Evolutionary conservation across 1,140 invertebrate genomes (phyloP).

Genomic region (Drosophila fuyamai): DNA sequence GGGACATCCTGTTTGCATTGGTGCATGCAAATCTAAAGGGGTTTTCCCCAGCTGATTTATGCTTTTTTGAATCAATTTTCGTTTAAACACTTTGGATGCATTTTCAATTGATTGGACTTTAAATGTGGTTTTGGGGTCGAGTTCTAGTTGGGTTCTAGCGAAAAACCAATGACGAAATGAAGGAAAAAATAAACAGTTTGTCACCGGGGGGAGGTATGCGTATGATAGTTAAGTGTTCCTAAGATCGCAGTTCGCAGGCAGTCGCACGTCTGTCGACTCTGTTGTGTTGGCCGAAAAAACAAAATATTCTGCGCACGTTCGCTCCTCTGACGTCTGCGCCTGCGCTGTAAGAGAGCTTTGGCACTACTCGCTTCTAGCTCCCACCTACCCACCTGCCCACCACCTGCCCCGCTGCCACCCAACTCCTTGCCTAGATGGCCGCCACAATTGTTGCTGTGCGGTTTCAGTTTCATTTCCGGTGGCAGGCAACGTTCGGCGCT

Average conservation of each 20-base stretch:
- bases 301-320: constrained; percentile 64
- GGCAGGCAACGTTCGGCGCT: constrained; percentile 59
- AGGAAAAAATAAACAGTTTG: constrained; percentile 30
- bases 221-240: constrained; percentile 5
- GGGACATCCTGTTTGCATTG: constrained; percentile 43
- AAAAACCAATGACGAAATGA: constrained; percentile 53
- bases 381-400: constrained; percentile 1
- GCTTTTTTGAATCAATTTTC: constrained; percentile 9
- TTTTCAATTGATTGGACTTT: constrained; percentile 17
- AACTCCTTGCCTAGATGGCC: constrained; percentile 19
- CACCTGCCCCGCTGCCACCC: neutral
- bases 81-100: constrained; percentile 5
- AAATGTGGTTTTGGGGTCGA: constrained; percentile 7
- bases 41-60: constrained; percentile 19
- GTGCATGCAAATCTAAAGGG: constrained; percentile 36
- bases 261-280: constrained; percentile 64
- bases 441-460: constrained; percentile 45
- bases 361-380: constrained; percentile 2
- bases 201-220: neutral
- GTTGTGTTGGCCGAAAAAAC: constrained; percentile 33
- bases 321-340: constrained; percentile 72
- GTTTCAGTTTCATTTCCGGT: constrained; percentile 80
- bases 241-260: constrained; percentile 25
- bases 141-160: constrained; percentile 33
- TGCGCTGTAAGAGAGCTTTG: constrained; percentile 58